Percentiles rank a stretch among this genome's conserved stretches.
phyloP scores from a whole-genome alignment of 2,888 invertebrate genomes.

The Imbricaverruca yamaguchii region DNA sequence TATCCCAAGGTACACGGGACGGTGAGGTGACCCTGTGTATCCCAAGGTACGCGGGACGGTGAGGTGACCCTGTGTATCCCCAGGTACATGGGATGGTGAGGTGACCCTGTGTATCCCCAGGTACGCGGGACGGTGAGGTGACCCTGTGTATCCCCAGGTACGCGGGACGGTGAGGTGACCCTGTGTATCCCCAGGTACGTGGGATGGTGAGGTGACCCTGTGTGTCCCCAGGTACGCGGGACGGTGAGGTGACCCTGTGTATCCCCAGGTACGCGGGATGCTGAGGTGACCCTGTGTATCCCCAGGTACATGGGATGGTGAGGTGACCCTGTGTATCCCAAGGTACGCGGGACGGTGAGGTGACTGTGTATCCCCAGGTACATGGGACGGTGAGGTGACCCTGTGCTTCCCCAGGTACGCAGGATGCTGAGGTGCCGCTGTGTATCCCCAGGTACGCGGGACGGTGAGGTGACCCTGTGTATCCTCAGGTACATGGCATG shows the following conservation, averaged over 20 bases:
- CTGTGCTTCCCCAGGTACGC: background rate
- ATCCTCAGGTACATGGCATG: too few species aligned
- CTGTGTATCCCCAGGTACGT: background rate
- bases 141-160: background rate
- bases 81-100: too few species aligned
- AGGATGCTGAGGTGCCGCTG: background rate
- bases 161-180: background rate
- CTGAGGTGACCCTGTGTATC: too few species aligned
- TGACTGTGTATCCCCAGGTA: background rate
- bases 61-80: too few species aligned
- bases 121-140: background rate
- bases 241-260: background rate
- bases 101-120: too few species aligned
- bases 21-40: too few species aligned
- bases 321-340: background rate
- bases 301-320: too few species aligned
- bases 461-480: slow-evolving; percentile 1
- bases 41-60: too few species aligned
- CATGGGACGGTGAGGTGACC: background rate
- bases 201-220: background rate
- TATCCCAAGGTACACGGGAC: too few species aligned
- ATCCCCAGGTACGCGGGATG: background rate
- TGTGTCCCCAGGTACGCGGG: background rate
- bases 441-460: background rate
- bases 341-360: background rate